Evolutionary conservation across 2,113 vertebrate species (phyloP).

Genomic region (Trematomus loennbergii): DNA sequence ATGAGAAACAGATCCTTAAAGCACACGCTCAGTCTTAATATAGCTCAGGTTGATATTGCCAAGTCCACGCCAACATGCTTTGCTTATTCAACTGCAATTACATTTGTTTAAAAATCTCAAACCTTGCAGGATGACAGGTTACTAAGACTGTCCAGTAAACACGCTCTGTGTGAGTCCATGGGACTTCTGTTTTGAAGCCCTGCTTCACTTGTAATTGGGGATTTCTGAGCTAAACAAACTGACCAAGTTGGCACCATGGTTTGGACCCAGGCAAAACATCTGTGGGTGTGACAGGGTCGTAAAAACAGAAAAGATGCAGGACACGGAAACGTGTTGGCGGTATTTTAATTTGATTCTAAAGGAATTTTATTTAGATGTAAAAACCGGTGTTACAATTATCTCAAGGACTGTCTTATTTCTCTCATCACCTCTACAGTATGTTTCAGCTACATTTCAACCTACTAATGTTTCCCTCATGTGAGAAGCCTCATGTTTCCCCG

Average conservation of each 20-base stretch:
- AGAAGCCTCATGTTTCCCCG: slow-evolving; percentile 52
- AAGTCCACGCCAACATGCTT: not conserved
- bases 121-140: slow-evolving; percentile 56
- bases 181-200: slow-evolving; percentile 51
- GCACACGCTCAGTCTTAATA: not conserved
- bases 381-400: not conserved
- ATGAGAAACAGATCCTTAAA: not conserved
- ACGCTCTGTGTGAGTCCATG: slow-evolving; percentile 49
- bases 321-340: not conserved
- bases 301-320: slow-evolving; percentile 6
- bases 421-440: not conserved
- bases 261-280: slow-evolving; percentile 25
- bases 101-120: slow-evolving; percentile 47
- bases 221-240: slow-evolving; percentile 48
- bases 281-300: slow-evolving; percentile 1
- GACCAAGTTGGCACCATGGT: slow-evolving; percentile 27
- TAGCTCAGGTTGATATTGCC: slow-evolving; percentile 11
- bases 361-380: not conserved
- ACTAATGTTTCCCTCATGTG: slow-evolving; percentile 38
- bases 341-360: not conserved
- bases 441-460: slow-evolving; percentile 24
- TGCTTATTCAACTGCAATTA: slow-evolving; percentile 64
- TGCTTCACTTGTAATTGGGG: slow-evolving; percentile 52
- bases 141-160: slow-evolving; percentile 61
- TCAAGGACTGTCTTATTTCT: not conserved